phyloP scores from a whole-genome alignment of 1,140 invertebrate genomes.

The Atopsyche davidsoni region DNA sequence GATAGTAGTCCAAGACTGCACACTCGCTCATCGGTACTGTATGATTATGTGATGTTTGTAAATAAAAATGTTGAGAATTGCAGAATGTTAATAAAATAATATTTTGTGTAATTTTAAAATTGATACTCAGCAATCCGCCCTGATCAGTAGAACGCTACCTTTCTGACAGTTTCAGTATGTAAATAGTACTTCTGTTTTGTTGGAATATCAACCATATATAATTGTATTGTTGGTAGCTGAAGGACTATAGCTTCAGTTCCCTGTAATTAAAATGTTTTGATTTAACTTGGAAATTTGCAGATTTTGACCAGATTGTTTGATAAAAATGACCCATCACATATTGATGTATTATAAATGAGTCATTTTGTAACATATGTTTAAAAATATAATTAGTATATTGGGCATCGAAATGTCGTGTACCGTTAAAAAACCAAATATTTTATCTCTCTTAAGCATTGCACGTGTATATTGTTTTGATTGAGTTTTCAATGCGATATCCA shows the following conservation, averaged over 20 bases:
- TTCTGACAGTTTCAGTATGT: too few relatives aligned
- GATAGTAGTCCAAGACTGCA: too few relatives aligned
- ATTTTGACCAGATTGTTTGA: neutral
- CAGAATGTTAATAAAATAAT: too few relatives aligned
- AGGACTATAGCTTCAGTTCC: neutral
- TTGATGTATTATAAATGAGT: neutral
- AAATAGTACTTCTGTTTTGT: too few relatives aligned
- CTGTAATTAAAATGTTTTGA: neutral
- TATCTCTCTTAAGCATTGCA: constrained; percentile 8
- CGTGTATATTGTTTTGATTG: too few relatives aligned
- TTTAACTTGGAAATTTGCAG: neutral
- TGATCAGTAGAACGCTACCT: too few relatives aligned
- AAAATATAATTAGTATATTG: constrained; percentile 24
- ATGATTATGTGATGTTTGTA: too few relatives aligned
- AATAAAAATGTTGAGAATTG: too few relatives aligned
- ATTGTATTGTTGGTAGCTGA: neutral
- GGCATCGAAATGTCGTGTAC: constrained; percentile 29
- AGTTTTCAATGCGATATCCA: too few relatives aligned
- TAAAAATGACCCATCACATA: neutral
- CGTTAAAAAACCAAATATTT: constrained; percentile 29
- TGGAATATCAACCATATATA: neutral
- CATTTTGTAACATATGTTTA: neutral
- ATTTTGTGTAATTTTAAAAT: too few relatives aligned
- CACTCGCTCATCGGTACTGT: too few relatives aligned
- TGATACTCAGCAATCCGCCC: too few relatives aligned